Evolutionary conservation across 92 coral and sea anemone genomes (phyloP), one percentile per base, ranked within the genome.

Genomic region (Porites divaricata): DNA sequence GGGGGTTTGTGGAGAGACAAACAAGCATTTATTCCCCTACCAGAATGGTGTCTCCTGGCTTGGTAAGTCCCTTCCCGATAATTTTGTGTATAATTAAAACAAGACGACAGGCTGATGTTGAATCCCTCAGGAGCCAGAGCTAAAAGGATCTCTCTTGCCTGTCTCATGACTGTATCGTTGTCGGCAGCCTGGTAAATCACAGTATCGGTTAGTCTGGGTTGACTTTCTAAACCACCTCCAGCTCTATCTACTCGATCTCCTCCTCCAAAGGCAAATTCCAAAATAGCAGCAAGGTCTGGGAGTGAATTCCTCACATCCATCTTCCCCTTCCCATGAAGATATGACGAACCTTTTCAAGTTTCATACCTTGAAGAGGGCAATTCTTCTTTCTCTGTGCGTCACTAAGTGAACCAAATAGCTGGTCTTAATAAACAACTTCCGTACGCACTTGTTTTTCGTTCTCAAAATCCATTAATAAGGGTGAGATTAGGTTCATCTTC

Each of bases 1-100:
- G 92, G 94, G 3, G 92, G 97, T 51, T 88, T 85, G 51, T 93
- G 92, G 1, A 93, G 89, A 4, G 97, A 93, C 0, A 88, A 67
- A 75, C 89, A 76, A 4, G 89, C 91, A 50, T 91, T 93, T 0
- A 93, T 74, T 6, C 79, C 91, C 69, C 58, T 77, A 0, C 90
- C 92, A 1, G 92, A 80, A 90, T 90, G 96, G 59, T 93, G 96
- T 45, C 96, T 68, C 49, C 66, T 84, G 8, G 94, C 94, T 41
- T 88, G 89, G 72, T 85, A 85, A 7, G 95, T 89, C 45, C 89
- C 89, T 59, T 89, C 89, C 19, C 70, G 79, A 19, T 72, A 93
- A 21, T 82, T 79, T 26, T 93, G 89, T 0, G 93, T 93, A 28
- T 86, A 93, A 81, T 93, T 91, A 50, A 85, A 93, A 41, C 90